Conservation (phyloP, 2,797 vertebrate genomes). For the Spea hammondii region DNA sequence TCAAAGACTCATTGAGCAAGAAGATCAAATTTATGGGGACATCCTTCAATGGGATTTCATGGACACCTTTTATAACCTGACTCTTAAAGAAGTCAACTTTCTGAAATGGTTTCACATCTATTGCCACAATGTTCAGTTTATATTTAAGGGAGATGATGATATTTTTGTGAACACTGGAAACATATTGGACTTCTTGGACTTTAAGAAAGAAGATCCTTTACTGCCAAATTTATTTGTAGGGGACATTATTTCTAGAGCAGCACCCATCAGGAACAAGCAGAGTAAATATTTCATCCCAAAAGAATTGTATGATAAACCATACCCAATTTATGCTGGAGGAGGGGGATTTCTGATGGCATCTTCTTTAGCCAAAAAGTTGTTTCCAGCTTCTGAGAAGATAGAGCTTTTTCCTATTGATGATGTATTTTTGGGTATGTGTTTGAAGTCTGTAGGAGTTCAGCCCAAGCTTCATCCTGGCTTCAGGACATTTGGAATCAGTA, state of each 20-base stretch:
- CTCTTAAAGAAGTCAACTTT: constrained; percentile 89
- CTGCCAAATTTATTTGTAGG: constrained; percentile 72
- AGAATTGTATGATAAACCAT: constrained; percentile 72
- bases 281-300: constrained; percentile 86
- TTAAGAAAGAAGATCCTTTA: constrained; percentile 61
- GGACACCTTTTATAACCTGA: constrained; percentile 92
- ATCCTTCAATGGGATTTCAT: constrained; percentile 84
- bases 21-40: constrained; percentile 75
- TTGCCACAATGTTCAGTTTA: constrained; percentile 71
- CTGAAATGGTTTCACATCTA: constrained; percentile 77
- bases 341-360: constrained; percentile 81
- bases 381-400: constrained; percentile 67
- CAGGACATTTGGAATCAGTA: constrained; percentile 74
- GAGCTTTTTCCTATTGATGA: constrained; percentile 85
- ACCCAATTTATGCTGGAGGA: constrained; percentile 79
- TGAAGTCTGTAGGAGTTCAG: constrained; percentile 64
- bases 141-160: constrained; percentile 84
- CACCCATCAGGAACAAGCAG: constrained; percentile 74
- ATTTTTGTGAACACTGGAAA: constrained; percentile 83
- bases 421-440: constrained; percentile 85
- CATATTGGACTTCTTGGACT: constrained; percentile 72
- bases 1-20: constrained; percentile 75
- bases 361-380: constrained; percentile 63
- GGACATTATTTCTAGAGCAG: constrained; percentile 77
- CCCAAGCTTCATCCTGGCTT: constrained; percentile 77